Evolutionary conservation across 2,797 vertebrate genomes (phyloP).

Genomic region (Molossus alvarezi): DNA sequence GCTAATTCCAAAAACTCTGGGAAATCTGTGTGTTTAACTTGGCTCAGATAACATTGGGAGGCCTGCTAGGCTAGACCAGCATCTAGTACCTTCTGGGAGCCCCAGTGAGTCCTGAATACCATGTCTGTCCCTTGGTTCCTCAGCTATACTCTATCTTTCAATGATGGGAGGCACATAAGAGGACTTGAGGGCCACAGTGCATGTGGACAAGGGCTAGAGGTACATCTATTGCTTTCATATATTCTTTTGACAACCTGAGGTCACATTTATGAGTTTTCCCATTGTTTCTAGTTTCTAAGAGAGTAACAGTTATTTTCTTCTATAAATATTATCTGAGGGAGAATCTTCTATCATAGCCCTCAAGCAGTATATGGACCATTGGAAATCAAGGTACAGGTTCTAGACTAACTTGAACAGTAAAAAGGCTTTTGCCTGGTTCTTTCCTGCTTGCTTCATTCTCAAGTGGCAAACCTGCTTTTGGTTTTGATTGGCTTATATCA

Average conservation of each 20-base stretch:
- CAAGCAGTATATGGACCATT: not conserved
- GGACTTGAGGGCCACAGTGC: not conserved
- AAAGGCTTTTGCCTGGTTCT: not conserved
- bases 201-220: not conserved
- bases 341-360: not conserved
- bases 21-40: not conserved
- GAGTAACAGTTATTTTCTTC: slow-evolving; percentile 2
- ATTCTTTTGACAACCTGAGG: not conserved
- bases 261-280: not conserved
- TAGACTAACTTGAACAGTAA: slow-evolving; percentile 9
- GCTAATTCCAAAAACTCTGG: not conserved
- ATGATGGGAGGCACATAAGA: not conserved
- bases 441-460: not conserved
- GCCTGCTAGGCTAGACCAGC: not conserved
- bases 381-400: not conserved
- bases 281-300: not conserved
- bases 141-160: not conserved
- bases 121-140: not conserved
- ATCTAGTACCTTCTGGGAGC: not conserved
- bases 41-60: not conserved
- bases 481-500: slow-evolving; percentile 38
- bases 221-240: not conserved
- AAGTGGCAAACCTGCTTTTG: not conserved
- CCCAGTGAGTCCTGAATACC: not conserved
- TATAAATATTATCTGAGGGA: not conserved